These are phyloP conservation scores for Laspeyria flexula DNA, from an alignment of 2,888 invertebrate species.

Conservation along the genomic window DNA sequence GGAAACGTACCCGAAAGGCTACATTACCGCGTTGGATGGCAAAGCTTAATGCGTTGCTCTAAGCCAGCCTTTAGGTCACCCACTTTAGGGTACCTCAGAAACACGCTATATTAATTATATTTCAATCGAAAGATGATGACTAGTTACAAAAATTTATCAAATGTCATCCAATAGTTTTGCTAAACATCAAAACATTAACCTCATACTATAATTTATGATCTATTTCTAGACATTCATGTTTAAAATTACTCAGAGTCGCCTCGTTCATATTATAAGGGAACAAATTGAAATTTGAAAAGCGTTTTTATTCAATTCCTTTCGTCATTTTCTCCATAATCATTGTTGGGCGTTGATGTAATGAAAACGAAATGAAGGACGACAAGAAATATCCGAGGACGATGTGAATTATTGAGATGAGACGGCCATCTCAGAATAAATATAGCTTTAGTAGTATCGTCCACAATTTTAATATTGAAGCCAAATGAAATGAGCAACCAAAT, in stretches of 20 bases:
- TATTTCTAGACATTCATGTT: slow-evolving; percentile 43
- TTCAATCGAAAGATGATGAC: not conserved
- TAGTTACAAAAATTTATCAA: no score
- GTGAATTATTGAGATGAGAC: not conserved
- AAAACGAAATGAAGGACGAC: slow-evolving; percentile 5
- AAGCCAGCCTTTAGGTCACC: no score
- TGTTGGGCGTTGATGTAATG: slow-evolving; percentile 9
- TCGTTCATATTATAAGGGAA: slow-evolving; percentile 26
- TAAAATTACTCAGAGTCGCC: slow-evolving; percentile 33
- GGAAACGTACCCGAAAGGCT: no score
- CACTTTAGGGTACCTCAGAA: no score
- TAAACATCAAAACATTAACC: slow-evolving; percentile 14
- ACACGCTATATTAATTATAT: no score
- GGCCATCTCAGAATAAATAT: not conserved
- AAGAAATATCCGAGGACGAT: slow-evolving; percentile 4
- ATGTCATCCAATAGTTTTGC: no score
- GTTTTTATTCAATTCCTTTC: slow-evolving; percentile 19
- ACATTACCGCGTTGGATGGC: no score
- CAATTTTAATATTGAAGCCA: not conserved
- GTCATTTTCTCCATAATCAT: slow-evolving; percentile 4
- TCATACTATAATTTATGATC: slow-evolving; percentile 38
- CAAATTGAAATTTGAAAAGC: slow-evolving; percentile 38
- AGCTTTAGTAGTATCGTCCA: not conserved
- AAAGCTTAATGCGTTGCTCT: no score
- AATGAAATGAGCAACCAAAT: not conserved